Evolutionary conservation across 2,888 invertebrate genomes (phyloP), one percentile per base, ranked within the genome.

Genomic region (Seira musarum): DNA sequence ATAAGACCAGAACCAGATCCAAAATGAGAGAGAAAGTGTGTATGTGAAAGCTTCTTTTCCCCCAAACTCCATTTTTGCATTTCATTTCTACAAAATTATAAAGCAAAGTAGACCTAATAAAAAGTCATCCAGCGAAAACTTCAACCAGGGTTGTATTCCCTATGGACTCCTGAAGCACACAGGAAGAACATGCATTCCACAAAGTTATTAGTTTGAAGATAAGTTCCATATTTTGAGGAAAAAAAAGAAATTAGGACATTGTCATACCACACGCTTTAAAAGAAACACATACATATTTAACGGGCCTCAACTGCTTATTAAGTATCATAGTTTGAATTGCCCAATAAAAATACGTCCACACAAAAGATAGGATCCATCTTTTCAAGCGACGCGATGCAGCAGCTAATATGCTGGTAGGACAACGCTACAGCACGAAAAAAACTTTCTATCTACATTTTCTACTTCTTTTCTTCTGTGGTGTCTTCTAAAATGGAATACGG

Each of bases 161-260:
- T 21, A 60, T 13, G 21, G 60, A 21, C 19, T 21, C 13, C 49
- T 49, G 3, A 8, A 30, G 49, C 49, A n/a, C 40, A 3, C 21
- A 60, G 60, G 60, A 60, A 21, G n/a, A 60, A 60, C 60, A 60
- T 60, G 21, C 60, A 60, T 21, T 60, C 15, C 60, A 60, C 60
- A 19, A 60, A 60, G 60, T 60, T 60, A 60, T 60, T 60, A 60
- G 60, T 8, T 22, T 3, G 3, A 22, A 60, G 60, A 60, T 60
- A 60, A 60, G 21, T 60, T 60, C 60, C 60, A 60, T 60, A 60
- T 60, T 49, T 60, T 22, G 21, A n/a, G n/a, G 30, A 30, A 8
- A 60, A 22, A 60, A 60, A 60, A 60, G 60, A 60, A 60, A 60
- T 60, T 60, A 60, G 60, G 60, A 10, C 60, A 22, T 60, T 60